These are phyloP conservation scores for Balaenoptera acutorostrata DNA, from an alignment of 2,113 vertebrate genomes.

Conservation along the genomic window DNA sequence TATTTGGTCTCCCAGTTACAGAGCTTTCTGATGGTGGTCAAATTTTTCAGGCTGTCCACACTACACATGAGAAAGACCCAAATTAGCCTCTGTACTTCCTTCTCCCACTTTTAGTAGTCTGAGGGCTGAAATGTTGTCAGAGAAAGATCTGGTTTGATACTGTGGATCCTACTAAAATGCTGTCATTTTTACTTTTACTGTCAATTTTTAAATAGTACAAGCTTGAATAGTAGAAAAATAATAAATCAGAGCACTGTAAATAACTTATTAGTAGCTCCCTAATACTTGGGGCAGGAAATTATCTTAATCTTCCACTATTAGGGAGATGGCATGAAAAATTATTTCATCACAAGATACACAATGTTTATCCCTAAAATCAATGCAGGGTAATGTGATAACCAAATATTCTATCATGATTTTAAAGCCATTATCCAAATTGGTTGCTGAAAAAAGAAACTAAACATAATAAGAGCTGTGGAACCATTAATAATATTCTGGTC, in stretches of 20 bases:
- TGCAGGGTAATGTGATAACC: constrained; percentile 7
- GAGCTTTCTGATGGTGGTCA: background rate
- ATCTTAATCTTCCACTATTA: constrained; percentile 33
- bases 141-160: background rate
- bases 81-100: background rate
- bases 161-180: background rate
- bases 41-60: background rate
- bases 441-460: constrained; percentile 32
- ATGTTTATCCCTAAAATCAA: constrained; percentile 52
- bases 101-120: background rate
- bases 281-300: constrained; percentile 23
- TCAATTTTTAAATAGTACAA: background rate
- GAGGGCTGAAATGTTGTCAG: background rate
- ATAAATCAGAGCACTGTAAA: constrained; percentile 22
- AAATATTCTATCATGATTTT: constrained; percentile 46
- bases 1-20: background rate
- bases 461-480: constrained; percentile 30
- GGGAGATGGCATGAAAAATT: constrained; percentile 36
- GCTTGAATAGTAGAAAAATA: background rate
- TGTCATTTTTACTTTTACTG: constrained; percentile 21
- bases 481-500: constrained; percentile 32
- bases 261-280: constrained; percentile 38
- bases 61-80: background rate
- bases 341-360: constrained; percentile 40
- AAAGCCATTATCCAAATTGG: constrained; percentile 51